Conservation (phyloP, 2,888 invertebrate genomes). For the Drosophila kambysellisi region DNA sequence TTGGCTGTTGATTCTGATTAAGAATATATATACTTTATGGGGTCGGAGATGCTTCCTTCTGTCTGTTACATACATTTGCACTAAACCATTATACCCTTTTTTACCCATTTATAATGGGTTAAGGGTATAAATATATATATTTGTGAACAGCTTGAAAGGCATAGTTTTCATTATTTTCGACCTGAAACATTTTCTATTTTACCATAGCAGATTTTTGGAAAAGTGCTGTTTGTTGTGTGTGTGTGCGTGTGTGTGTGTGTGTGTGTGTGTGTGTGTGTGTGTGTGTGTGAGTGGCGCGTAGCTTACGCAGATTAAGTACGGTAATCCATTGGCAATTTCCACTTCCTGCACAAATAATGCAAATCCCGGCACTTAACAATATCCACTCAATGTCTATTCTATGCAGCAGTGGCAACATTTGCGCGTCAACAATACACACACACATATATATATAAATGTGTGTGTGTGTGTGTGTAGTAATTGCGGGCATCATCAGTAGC, state of each 20-base stretch:
- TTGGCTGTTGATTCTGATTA: no score
- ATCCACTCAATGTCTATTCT: conserved; percentile 1
- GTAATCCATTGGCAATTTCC: conserved; percentile 70
- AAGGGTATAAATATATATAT: no score
- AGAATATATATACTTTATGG: no score
- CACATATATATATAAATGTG: no score
- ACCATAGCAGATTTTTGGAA: conserved; percentile 3
- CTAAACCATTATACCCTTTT: no score
- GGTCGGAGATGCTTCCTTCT: no score
- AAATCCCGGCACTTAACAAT: conserved; percentile 18
- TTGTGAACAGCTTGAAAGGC: background rate
- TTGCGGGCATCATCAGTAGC: conserved; percentile 60
- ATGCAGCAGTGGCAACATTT: conserved; percentile 27
- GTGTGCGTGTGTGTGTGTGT: conserved; percentile 11
- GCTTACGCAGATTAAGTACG: conserved; percentile 44
- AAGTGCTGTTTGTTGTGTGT: background rate
- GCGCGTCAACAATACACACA: conserved; percentile 21
- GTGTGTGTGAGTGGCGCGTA: conserved; percentile 4
- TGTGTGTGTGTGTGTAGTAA: conserved; percentile 40
- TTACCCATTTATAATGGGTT: no score
- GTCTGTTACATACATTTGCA: no score
- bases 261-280: conserved; percentile 1
- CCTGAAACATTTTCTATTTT: background rate
- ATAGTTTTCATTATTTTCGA: background rate
- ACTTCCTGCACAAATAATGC: conserved; percentile 60